Conservation (phyloP, 2,888 invertebrate species). For the Lepetodrilus schrolli region DNA sequence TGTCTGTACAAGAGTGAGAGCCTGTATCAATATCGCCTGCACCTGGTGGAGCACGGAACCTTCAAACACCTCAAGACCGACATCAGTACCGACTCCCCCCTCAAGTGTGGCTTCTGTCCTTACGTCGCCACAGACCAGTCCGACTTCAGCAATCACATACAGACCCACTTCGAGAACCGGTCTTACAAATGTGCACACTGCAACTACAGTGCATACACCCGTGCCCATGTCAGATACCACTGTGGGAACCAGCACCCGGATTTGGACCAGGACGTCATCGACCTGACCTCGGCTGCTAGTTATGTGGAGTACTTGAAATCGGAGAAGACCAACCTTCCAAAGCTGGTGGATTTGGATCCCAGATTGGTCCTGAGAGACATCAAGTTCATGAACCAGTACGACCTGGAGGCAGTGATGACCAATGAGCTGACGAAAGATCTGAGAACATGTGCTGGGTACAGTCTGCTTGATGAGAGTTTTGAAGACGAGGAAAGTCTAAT, state of each 20-base stretch:
- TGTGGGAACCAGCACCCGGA: slow-evolving; percentile 38
- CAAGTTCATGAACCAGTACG: background rate
- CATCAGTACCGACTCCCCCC: slow-evolving; percentile 44
- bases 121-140: slow-evolving; percentile 48
- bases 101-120: slow-evolving; percentile 58
- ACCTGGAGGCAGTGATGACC: slow-evolving; percentile 5
- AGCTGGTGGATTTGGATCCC: slow-evolving; percentile 37
- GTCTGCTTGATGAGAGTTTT: background rate
- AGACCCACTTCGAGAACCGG: slow-evolving; percentile 49
- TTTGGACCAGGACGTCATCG: slow-evolving; percentile 36
- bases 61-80: slow-evolving; percentile 46
- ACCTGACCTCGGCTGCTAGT: slow-evolving; percentile 2
- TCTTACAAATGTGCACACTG: slow-evolving; percentile 58
- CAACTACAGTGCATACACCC: slow-evolving; percentile 40
- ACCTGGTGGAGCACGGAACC: slow-evolving; percentile 50
- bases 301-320: background rate
- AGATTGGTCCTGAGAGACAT: slow-evolving; percentile 26
- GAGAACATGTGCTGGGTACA: background rate
- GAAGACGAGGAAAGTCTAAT: background rate
- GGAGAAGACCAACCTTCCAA: slow-evolving; percentile 27
- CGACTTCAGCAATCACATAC: slow-evolving; percentile 54
- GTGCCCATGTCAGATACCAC: slow-evolving; percentile 40
- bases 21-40: slow-evolving; percentile 56
- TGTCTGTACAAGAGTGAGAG: slow-evolving; percentile 47
- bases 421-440: background rate